These are phyloP conservation scores for Stigmatopora argus DNA, from an alignment of 2,113 vertebrate species.

Conservation along the genomic window DNA sequence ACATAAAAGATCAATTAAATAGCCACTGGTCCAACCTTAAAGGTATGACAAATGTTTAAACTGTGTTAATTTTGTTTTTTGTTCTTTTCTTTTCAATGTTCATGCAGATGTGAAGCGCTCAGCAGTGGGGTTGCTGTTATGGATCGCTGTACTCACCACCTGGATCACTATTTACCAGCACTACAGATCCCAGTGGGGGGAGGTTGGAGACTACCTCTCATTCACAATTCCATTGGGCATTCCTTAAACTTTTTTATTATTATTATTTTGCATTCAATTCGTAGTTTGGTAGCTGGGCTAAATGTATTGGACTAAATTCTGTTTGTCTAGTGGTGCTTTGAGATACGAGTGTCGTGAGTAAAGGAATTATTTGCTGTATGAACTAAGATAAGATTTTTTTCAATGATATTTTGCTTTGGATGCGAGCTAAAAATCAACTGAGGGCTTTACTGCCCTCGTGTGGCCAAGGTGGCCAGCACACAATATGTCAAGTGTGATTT, in stretches of 20 bases:
- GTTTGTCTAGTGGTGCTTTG: not conserved
- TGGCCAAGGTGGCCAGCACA: not conserved
- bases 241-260: constrained; percentile 38
- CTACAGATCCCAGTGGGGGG: constrained; percentile 81
- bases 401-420: too few relatives aligned
- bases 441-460: too few relatives aligned
- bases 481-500: not conserved
- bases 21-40: not conserved
- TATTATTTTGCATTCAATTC: not conserved
- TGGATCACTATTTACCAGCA: constrained; percentile 88
- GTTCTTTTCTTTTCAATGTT: constrained; percentile 7
- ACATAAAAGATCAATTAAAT: not conserved
- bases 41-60: not conserved
- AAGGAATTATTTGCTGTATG: too few relatives aligned
- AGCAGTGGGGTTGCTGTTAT: constrained; percentile 78
- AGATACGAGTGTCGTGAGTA: too few relatives aligned
- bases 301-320: constrained; percentile 1
- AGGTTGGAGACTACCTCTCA: constrained; percentile 82
- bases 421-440: too few relatives aligned
- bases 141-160: constrained; percentile 80
- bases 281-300: not conserved
- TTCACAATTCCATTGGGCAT: constrained; percentile 86
- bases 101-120: constrained; percentile 84
- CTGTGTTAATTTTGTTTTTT: not conserved
- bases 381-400: too few relatives aligned